Conservation (phyloP, 1,140 invertebrate species). For the Diorhabda elongata region DNA sequence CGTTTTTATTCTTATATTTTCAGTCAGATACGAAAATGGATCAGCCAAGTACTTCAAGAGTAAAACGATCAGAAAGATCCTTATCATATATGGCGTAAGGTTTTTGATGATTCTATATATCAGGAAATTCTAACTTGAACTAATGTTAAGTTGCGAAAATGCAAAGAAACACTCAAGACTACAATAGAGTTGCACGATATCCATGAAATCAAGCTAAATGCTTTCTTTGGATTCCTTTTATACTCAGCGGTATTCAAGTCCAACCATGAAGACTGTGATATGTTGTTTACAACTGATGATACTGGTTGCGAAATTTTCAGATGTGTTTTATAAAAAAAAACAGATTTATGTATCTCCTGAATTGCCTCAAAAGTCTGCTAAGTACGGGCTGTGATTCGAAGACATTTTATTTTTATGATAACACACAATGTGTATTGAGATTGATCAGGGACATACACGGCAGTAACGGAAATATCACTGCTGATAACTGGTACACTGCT, state of each 20-base stretch:
- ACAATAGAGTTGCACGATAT: not conserved
- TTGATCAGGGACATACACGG: slow-evolving; percentile 35
- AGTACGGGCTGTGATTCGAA: no score
- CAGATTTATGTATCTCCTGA: not conserved
- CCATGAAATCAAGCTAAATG: not conserved
- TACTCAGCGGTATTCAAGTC: not conserved
- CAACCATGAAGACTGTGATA: not conserved
- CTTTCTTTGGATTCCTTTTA: not conserved
- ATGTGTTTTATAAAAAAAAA: not conserved
- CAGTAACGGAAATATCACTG: slow-evolving; percentile 42
- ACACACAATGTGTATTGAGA: slow-evolving; percentile 34
- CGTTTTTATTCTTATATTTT: no score
- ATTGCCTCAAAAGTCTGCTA: no score
- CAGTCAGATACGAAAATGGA: no score
- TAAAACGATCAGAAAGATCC: no score
- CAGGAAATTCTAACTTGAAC: not conserved
- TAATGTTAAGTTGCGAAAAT: not conserved
- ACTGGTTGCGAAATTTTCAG: not conserved
- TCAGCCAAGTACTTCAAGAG: no score
- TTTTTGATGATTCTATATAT: not conserved
- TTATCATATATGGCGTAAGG: no score
- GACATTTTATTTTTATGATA: no score
- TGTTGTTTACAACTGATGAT: not conserved
- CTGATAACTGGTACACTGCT: slow-evolving; percentile 46
- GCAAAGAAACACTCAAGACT: not conserved